phyloP scores from a whole-genome alignment of 1,140 invertebrate species.

The Drosophila punjabiensis region DNA sequence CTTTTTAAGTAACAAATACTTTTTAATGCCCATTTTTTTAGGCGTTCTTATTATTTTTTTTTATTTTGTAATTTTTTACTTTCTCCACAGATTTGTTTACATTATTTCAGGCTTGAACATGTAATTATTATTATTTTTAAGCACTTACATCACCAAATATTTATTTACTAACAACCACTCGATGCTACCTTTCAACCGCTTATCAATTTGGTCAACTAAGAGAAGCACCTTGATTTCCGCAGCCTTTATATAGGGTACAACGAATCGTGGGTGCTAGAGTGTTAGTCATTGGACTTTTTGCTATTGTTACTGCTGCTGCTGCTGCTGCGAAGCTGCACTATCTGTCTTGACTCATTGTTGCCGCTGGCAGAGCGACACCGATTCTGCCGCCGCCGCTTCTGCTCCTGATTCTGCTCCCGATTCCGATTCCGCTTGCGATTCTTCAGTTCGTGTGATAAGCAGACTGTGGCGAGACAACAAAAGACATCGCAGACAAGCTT shows the following conservation, averaged over 20 bases:
- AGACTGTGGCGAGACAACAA: slow-evolving; percentile 82
- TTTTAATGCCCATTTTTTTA: no score
- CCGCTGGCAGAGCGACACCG: slow-evolving; percentile 26
- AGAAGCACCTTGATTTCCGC: slow-evolving; percentile 11
- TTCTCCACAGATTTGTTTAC: neutral
- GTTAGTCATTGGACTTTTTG: slow-evolving; percentile 73
- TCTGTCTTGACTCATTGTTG: slow-evolving; percentile 28
- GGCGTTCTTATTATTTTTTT: neutral
- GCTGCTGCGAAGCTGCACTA: slow-evolving; percentile 9
- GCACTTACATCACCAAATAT: neutral
- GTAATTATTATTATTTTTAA: neutral
- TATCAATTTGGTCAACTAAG: slow-evolving; percentile 30
- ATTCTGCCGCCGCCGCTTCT: slow-evolving; percentile 8
- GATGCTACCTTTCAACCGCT: neutral
- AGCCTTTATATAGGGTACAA: slow-evolving; percentile 30
- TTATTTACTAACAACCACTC: neutral
- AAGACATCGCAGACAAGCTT: slow-evolving; percentile 75
- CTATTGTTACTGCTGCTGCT: neutral
- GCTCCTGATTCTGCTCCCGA: slow-evolving; percentile 35
- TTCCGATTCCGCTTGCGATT: slow-evolving; percentile 27
- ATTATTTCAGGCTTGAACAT: neutral
- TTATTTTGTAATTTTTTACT: neutral
- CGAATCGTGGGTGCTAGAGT: slow-evolving; percentile 55
- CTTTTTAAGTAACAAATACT: no score
- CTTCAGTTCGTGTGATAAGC: slow-evolving; percentile 60